Conservation (phyloP, 2,888 invertebrate species). For the Myathropa florea region DNA sequence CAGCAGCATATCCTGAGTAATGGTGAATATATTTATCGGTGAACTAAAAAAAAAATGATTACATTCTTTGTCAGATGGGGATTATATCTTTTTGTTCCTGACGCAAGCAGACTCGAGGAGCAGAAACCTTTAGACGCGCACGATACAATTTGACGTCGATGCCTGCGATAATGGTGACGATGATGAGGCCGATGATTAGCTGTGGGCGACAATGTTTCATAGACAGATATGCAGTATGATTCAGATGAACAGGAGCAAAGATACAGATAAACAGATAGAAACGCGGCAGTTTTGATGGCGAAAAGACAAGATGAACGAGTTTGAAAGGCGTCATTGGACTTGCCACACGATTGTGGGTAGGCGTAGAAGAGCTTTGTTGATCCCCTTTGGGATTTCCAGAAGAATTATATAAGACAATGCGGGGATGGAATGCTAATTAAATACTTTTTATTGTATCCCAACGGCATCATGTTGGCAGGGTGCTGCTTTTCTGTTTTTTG, state of each 20-base stretch:
- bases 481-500: too few relatives aligned
- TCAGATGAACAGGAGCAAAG: not conserved
- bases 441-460: too few relatives aligned
- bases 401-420: not conserved
- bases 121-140: constrained; percentile 1
- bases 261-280: not conserved
- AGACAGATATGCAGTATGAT: constrained; percentile 1
- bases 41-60: constrained; percentile 5
- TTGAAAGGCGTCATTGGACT: not conserved
- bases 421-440: too few relatives aligned
- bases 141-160: not conserved
- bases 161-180: not conserved
- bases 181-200: not conserved
- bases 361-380: not conserved
- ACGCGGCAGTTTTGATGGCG: not conserved
- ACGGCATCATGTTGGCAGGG: too few relatives aligned
- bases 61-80: not conserved
- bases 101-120: not conserved
- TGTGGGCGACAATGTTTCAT: not conserved
- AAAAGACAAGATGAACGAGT: not conserved
- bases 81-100: constrained; percentile 4
- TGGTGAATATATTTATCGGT: constrained; percentile 18
- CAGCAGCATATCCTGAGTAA: not conserved
- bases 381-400: not conserved
- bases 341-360: not conserved